Percentiles rank a stretch among this genome's conserved stretches.
Conservation (phyloP, 1,140 invertebrate species). For the Geopemphigus sp. region DNA sequence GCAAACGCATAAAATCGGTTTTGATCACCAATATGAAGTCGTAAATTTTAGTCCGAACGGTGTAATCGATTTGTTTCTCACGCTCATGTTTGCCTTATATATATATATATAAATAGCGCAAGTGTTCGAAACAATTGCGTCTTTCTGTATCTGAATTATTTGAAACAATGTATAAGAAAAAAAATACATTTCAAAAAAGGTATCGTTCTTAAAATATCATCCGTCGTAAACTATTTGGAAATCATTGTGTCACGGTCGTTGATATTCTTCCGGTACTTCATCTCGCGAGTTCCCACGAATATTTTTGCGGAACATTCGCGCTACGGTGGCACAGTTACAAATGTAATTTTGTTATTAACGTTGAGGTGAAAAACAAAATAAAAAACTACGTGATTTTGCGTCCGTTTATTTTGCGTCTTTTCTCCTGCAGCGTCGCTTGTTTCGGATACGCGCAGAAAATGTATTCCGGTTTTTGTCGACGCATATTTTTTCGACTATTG, state of each 20-base stretch:
- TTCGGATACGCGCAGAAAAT: too few species aligned
- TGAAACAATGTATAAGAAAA: neutral
- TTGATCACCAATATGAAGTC: too few species aligned
- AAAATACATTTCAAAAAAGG: neutral
- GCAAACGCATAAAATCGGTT: too few species aligned
- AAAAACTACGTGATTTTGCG: too few species aligned
- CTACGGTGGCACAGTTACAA: neutral
- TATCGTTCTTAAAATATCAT: neutral
- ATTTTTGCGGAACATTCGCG: neutral
- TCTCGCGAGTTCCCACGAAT: slow-evolving; percentile 7
- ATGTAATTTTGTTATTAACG: too few species aligned
- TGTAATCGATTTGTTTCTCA: neutral
- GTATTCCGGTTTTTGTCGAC: too few species aligned
- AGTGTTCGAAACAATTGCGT: neutral
- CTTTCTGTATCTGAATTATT: neutral
- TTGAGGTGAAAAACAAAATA: too few species aligned
- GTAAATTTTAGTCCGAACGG: too few species aligned
- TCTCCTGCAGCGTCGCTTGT: too few species aligned
- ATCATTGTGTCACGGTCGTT: slow-evolving; percentile 30
- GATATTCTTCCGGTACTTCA: neutral
- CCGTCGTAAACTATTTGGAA: neutral
- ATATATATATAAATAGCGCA: neutral
- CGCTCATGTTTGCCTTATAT: too few species aligned
- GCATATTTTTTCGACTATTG: too few species aligned
- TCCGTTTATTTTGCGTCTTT: too few species aligned